Evolutionary conservation across 2,797 vertebrate genomes (phyloP).

Genomic region (Brotula barbata): DNA sequence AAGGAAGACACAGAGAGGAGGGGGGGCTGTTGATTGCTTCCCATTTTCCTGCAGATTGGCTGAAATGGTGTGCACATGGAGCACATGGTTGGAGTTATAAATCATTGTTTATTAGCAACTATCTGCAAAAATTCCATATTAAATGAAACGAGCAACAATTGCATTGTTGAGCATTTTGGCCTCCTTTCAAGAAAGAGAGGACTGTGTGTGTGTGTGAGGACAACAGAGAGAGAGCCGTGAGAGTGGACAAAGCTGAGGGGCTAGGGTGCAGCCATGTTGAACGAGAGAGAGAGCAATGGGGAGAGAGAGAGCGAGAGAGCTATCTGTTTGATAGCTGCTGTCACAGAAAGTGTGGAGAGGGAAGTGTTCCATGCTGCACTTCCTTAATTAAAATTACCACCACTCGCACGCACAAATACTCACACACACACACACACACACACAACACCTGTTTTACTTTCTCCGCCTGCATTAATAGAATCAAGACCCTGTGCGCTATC

Average conservation of each 20-base stretch:
- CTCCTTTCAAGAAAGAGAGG: conserved; percentile 13
- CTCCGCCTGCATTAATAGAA: conserved; percentile 51
- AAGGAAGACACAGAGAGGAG: conserved; percentile 40
- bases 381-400: conserved; percentile 57
- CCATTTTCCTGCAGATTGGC: conserved; percentile 37
- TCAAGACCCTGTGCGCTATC: conserved; percentile 53
- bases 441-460: conserved; percentile 39
- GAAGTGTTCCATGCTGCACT: conserved; percentile 45
- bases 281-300: neutral
- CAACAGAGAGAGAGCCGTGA: neutral
- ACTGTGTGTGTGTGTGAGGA: neutral
- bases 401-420: conserved; percentile 16
- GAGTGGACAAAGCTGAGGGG: neutral
- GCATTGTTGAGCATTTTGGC: conserved; percentile 44
- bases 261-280: too few species aligned
- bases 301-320: too few species aligned
- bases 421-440: conserved; percentile 18
- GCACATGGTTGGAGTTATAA: conserved; percentile 14
- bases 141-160: conserved; percentile 37
- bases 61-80: conserved; percentile 45
- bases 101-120: conserved; percentile 55
- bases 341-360: conserved; percentile 16
- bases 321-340: too few species aligned
- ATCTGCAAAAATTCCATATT: conserved; percentile 52
- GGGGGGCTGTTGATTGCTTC: conserved; percentile 31